These are phyloP conservation scores for Pangasius djambal DNA, from an alignment of 2,797 vertebrate species.

Conservation along the genomic window DNA sequence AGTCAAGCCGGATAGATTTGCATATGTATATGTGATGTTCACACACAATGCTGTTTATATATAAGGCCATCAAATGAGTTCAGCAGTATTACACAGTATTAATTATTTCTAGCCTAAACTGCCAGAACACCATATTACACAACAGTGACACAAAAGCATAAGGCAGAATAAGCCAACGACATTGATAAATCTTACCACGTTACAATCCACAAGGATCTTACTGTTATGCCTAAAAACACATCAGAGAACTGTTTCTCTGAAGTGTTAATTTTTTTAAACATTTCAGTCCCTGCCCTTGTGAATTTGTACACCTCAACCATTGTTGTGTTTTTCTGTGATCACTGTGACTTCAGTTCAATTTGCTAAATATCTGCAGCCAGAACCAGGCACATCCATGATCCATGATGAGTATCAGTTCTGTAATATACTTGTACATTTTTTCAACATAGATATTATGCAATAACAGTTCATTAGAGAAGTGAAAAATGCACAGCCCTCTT, in stretches of 20 bases:
- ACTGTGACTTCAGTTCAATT: neutral
- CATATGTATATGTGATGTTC: neutral
- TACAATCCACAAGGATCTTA: neutral
- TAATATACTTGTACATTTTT: neutral
- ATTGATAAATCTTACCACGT: neutral
- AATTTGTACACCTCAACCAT: neutral
- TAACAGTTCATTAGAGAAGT: neutral
- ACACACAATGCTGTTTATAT: neutral
- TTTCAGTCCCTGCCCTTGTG: neutral
- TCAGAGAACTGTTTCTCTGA: neutral
- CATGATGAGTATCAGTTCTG: neutral
- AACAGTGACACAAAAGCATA: neutral
- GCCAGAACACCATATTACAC: neutral
- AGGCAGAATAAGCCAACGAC: neutral
- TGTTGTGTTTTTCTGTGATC: neutral
- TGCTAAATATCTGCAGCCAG: neutral
- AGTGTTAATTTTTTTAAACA: neutral
- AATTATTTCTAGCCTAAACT: neutral
- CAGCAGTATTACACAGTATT: neutral
- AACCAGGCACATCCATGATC: no score
- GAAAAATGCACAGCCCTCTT: neutral
- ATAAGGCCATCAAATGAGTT: neutral
- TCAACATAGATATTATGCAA: neutral
- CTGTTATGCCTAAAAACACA: neutral
- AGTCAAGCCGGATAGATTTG: neutral